phyloP scores from a whole-genome alignment of 2,888 invertebrate genomes.

The Cybosia mesomella region DNA sequence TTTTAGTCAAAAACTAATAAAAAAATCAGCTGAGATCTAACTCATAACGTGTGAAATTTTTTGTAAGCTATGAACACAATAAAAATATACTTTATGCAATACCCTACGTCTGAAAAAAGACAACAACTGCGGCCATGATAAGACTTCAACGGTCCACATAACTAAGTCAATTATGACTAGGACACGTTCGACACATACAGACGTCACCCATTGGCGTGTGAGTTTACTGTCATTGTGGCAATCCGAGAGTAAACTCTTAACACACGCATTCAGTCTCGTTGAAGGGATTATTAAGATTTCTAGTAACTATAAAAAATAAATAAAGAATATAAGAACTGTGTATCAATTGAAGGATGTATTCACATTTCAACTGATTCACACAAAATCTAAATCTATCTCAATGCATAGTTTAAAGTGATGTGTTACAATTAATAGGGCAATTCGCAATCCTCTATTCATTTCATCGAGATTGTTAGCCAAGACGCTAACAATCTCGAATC shows the following conservation, averaged over 20 bases:
- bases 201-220: conserved; percentile 1
- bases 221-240: neutral
- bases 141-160: neutral
- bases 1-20: too few species aligned
- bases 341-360: too few species aligned
- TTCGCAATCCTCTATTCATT: too few species aligned
- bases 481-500: too few species aligned
- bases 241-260: neutral
- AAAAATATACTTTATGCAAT: neutral
- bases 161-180: neutral
- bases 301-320: neutral
- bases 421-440: too few species aligned
- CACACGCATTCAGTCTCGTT: neutral
- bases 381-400: too few species aligned
- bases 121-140: neutral
- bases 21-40: too few species aligned
- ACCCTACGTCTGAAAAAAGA: neutral
- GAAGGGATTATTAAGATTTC: neutral
- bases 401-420: too few species aligned
- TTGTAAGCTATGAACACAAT: neutral
- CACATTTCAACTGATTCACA: too few species aligned
- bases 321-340: neutral
- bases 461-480: too few species aligned
- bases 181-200: neutral
- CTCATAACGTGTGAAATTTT: too few species aligned